Evolutionary conservation across 1,140 invertebrate species (phyloP).

Genomic region (Anthonomus grandis): DNA sequence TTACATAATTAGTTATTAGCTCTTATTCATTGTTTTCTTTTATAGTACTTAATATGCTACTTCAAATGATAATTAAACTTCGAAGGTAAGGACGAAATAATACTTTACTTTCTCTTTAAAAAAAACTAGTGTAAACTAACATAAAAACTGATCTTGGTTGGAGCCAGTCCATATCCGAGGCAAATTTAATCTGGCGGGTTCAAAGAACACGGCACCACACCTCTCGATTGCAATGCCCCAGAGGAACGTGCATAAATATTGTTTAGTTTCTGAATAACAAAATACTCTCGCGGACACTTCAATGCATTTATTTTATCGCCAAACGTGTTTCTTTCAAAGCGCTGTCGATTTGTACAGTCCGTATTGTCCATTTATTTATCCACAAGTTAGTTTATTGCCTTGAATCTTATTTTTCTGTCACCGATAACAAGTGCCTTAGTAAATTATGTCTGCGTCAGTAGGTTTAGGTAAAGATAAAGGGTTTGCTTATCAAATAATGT

Average conservation of each 20-base stretch:
- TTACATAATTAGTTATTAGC: no score
- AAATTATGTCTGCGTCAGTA: no score
- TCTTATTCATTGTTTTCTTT: no score
- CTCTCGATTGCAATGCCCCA: conserved; percentile 9
- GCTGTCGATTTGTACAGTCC: conserved; percentile 14
- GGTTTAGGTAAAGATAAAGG: no score
- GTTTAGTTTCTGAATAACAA: conserved; percentile 15
- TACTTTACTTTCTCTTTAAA: no score
- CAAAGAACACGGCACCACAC: conserved; percentile 8
- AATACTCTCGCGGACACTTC: conserved; percentile 13
- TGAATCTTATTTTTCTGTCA: not conserved
- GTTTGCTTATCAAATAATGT: no score
- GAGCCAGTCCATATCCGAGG: no score
- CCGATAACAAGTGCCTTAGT: not conserved
- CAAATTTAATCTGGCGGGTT: not conserved
- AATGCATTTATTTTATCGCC: conserved; percentile 20
- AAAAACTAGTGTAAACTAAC: no score
- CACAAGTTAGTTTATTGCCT: not conserved
- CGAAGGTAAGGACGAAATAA: no score
- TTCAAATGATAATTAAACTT: no score
- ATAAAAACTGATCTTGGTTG: no score
- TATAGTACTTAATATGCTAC: no score
- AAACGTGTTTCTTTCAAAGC: conserved; percentile 19
- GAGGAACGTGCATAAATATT: conserved; percentile 11
- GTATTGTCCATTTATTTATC: conserved; percentile 11